These are phyloP conservation scores for Xanthia togata DNA, from an alignment of 2,888 invertebrate species.

Conservation along the genomic window DNA sequence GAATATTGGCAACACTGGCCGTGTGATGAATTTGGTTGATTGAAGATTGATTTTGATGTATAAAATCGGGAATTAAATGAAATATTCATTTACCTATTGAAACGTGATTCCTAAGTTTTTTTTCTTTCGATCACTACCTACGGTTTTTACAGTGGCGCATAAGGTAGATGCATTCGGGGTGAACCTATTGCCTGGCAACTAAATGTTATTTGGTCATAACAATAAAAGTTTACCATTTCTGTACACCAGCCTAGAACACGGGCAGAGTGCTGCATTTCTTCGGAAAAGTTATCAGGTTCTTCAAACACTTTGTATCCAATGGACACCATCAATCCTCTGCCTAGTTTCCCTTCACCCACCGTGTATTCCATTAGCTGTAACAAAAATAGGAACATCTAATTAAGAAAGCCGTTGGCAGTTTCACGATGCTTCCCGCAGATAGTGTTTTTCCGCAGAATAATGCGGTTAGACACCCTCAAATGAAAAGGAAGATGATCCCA, in stretches of 20 bases:
- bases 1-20: no score
- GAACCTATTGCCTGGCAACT: neutral
- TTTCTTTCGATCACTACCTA: no score
- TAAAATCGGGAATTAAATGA: no score
- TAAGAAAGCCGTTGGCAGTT: no score
- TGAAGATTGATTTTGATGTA: no score
- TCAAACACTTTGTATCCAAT: conserved; percentile 49
- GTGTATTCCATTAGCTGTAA: conserved; percentile 46
- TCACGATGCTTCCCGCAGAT: neutral
- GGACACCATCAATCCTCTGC: conserved; percentile 40
- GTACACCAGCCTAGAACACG: conserved; percentile 55
- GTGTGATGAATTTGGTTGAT: no score
- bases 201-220: neutral
- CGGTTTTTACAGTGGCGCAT: no score
- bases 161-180: neutral
- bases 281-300: conserved; percentile 37
- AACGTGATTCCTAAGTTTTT: no score
- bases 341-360: conserved; percentile 33
- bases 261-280: conserved; percentile 46
- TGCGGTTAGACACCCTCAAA: no score
- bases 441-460: no score
- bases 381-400: neutral
- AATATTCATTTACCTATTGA: no score
- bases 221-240: conserved; percentile 48
- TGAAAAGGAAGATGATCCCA: no score